phyloP scores from a whole-genome alignment of 2,888 invertebrate genomes.

The Chrysomela aeneicollis region DNA sequence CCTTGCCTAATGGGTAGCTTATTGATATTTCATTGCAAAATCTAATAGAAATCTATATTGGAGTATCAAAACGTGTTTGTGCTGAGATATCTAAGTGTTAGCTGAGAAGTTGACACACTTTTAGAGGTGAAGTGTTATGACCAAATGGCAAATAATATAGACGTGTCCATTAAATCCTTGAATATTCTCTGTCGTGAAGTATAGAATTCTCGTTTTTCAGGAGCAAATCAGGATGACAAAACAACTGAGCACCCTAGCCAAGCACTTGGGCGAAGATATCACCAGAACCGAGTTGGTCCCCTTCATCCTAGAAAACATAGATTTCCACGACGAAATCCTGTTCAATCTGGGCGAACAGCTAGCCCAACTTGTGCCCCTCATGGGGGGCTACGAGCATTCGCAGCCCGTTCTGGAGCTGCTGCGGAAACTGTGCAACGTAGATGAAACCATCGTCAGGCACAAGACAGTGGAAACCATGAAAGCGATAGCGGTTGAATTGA shows the following conservation, averaged over 20 bases:
- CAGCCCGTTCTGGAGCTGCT: conserved; percentile 51
- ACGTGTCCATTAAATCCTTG: too few species aligned
- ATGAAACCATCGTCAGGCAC: conserved; percentile 53
- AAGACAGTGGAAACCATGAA: conserved; percentile 51
- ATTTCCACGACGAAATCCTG: conserved; percentile 53
- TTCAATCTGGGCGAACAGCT: conserved; percentile 53
- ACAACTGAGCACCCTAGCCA: conserved; percentile 50
- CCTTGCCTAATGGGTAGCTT: too few species aligned
- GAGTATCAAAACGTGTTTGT: too few species aligned
- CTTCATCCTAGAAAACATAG: conserved; percentile 49
- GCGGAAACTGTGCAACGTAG: conserved; percentile 51
- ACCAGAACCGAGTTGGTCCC: conserved; percentile 54
- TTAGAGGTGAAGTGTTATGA: too few species aligned
- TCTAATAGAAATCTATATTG: too few species aligned
- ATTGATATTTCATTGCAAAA: too few species aligned
- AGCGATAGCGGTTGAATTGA: conserved; percentile 45
- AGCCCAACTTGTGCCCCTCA: conserved; percentile 51
- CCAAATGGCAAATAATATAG: too few species aligned
- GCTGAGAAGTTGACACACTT: too few species aligned
- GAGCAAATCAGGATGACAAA: conserved; percentile 54
- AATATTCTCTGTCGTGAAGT: too few species aligned
- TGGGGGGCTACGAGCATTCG: conserved; percentile 54
- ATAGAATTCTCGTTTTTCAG: conserved; percentile 65
- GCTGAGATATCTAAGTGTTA: too few species aligned
- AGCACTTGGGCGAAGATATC: conserved; percentile 48